These are phyloP conservation scores for Cynopterus brachyotis DNA, from an alignment of 2,113 vertebrate species.

Conservation along the genomic window DNA sequence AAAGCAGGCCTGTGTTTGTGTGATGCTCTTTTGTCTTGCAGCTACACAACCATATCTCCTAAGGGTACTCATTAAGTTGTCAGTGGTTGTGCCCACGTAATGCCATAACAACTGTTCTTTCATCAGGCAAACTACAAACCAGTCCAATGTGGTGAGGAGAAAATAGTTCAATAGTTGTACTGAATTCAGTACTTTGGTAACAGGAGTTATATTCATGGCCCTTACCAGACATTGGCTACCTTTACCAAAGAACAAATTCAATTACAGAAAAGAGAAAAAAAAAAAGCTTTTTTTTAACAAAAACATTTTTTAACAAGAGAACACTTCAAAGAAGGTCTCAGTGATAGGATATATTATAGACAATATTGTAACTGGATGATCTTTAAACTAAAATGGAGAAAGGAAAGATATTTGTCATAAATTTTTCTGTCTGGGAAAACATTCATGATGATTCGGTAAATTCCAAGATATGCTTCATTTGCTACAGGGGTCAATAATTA, in stretches of 20 bases:
- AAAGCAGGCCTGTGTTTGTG: background rate
- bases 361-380: too few relatives aligned
- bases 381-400: too few relatives aligned
- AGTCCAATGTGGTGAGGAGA: background rate
- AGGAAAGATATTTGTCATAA: background rate
- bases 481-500: conserved; percentile 54
- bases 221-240: background rate
- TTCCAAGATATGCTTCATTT: conserved; percentile 42
- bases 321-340: background rate
- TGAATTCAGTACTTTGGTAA: conserved; percentile 7
- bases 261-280: background rate
- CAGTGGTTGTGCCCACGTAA: background rate
- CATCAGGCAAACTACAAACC: background rate
- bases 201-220: background rate
- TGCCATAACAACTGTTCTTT: background rate
- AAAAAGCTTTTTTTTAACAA: background rate
- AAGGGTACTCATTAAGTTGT: background rate
- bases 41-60: background rate
- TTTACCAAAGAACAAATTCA: background rate
- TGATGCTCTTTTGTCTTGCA: background rate
- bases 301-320: background rate
- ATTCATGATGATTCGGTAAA: conserved; percentile 45
- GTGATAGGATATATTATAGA: background rate
- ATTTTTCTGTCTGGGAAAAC: background rate
- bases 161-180: background rate